Evolutionary conservation across 2,113 vertebrate species (phyloP).

Genomic region (Bucco capensis): DNA sequence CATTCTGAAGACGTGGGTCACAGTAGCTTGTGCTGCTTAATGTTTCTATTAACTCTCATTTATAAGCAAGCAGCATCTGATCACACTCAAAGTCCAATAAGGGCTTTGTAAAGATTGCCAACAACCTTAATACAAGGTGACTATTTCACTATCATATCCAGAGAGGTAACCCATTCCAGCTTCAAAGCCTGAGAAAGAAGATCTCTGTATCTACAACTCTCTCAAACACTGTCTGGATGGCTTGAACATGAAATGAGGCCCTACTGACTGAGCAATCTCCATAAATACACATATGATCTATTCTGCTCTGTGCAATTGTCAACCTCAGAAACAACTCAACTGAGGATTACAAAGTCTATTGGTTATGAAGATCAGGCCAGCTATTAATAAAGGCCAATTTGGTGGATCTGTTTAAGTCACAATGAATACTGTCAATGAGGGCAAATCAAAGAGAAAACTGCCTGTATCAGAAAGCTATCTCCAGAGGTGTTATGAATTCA

Average conservation of each 20-base stretch:
- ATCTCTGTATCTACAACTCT: neutral
- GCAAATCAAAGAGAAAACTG: slow-evolving; percentile 49
- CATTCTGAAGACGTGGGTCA: slow-evolving; percentile 22
- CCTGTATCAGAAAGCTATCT: slow-evolving; percentile 43
- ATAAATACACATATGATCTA: neutral
- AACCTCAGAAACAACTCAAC: neutral
- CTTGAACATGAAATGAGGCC: neutral
- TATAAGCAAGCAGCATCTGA: slow-evolving; percentile 58
- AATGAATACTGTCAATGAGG: slow-evolving; percentile 18
- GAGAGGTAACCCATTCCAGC: neutral
- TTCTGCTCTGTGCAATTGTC: neutral
- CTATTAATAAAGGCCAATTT: slow-evolving; percentile 41
- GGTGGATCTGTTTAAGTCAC: slow-evolving; percentile 1
- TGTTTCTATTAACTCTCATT: slow-evolving; percentile 55
- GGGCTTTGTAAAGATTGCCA: neutral
- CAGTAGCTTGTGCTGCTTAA: neutral
- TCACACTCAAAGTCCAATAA: slow-evolving; percentile 13
- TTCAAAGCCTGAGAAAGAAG: neutral
- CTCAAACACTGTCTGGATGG: neutral
- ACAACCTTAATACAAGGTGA: slow-evolving; percentile 44
- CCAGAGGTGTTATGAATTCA: slow-evolving; percentile 51
- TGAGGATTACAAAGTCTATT: neutral
- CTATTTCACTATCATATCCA: neutral
- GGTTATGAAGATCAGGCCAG: neutral
- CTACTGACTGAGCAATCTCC: neutral